Evolutionary conservation across 2,113 vertebrate genomes (phyloP).

Genomic region (Neodon shergylaensis): DNA sequence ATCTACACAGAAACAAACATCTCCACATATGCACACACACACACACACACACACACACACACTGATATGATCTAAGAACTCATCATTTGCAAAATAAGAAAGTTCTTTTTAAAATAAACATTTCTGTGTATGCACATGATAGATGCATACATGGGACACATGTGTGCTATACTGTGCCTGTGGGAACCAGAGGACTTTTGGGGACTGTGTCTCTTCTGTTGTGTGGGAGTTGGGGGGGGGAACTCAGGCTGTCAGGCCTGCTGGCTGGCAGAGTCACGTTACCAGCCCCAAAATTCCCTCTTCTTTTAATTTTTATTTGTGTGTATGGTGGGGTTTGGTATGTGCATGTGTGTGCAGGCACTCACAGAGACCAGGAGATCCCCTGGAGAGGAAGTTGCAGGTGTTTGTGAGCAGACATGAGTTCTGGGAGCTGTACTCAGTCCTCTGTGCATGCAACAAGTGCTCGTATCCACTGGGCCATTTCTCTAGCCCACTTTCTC

Average conservation of each 20-base stretch:
- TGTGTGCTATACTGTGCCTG: background rate
- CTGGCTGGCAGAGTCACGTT: background rate
- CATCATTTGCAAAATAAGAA: conserved; percentile 14
- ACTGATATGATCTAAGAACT: background rate
- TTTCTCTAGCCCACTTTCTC: background rate
- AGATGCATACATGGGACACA: background rate
- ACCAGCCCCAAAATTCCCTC: background rate
- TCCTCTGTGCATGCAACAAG: no score
- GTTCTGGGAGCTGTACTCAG: background rate
- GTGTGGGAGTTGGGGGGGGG: background rate
- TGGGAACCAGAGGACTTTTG: background rate
- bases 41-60: background rate
- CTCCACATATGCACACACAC: background rate
- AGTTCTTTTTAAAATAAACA: background rate
- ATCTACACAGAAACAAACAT: no score
- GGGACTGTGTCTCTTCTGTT: background rate
- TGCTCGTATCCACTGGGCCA: background rate
- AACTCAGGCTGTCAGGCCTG: background rate
- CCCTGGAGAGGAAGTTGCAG: background rate
- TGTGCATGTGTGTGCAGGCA: background rate
- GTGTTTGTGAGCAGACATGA: background rate
- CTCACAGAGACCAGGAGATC: background rate
- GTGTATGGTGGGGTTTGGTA: background rate
- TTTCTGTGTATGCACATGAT: background rate
- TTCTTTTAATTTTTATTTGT: background rate